phyloP scores from a whole-genome alignment of 2,888 invertebrate genomes.

The Salpingus planirostris region DNA sequence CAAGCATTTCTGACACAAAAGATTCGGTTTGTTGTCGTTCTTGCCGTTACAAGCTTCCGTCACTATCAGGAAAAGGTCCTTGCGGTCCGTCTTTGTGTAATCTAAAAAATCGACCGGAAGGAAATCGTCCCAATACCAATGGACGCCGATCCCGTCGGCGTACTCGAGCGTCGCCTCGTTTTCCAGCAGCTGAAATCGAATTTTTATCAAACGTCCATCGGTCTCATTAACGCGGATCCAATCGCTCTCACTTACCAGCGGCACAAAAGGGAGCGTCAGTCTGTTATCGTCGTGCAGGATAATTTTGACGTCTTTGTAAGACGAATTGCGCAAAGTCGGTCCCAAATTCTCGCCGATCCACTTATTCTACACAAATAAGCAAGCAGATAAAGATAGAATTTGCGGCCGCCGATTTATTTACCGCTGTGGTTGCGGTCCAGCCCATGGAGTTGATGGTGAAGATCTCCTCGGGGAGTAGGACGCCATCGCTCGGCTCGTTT shows the following conservation, averaged over 20 bases:
- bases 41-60: slow-evolving; percentile 74
- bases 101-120: slow-evolving; percentile 50
- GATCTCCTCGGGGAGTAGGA: slow-evolving; percentile 9
- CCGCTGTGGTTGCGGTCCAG: slow-evolving; percentile 15
- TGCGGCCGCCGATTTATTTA: slow-evolving; percentile 3
- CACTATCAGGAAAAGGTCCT: slow-evolving; percentile 34
- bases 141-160: slow-evolving; percentile 68
- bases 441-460: no score
- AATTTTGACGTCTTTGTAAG: slow-evolving; percentile 55
- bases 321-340: slow-evolving; percentile 54
- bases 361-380: slow-evolving; percentile 35
- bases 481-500: slow-evolving; percentile 67
- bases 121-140: slow-evolving; percentile 71
- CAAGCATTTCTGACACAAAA: no score
- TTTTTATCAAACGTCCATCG: no score
- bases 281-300: slow-evolving; percentile 62
- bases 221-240: no score
- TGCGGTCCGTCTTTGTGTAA: slow-evolving; percentile 36
- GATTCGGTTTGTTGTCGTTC: no score
- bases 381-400: no score
- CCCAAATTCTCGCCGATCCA: slow-evolving; percentile 69
- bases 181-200: slow-evolving; percentile 25
- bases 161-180: slow-evolving; percentile 47
- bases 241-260: slow-evolving; percentile 11
- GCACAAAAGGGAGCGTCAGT: slow-evolving; percentile 14